These are phyloP conservation scores for Alouatta palliata DNA, from an alignment of 2,113 vertebrate species.

Conservation along the genomic window DNA sequence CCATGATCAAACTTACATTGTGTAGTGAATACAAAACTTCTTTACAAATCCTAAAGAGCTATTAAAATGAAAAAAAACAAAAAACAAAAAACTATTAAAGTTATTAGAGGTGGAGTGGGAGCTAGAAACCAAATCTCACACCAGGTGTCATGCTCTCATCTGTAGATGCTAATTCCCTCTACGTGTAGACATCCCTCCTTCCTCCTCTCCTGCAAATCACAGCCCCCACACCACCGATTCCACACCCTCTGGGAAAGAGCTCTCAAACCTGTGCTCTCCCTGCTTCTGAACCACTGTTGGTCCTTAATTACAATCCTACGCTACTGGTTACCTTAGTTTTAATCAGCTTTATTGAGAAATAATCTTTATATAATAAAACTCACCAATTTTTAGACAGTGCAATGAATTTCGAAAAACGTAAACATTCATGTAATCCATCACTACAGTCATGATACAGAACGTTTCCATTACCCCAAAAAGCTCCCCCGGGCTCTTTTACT, in stretches of 20 bases:
- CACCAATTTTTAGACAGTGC: background rate
- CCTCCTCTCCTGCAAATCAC: background rate
- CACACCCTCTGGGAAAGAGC: background rate
- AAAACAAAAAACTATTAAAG: background rate
- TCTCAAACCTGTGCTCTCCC: background rate
- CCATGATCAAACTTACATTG: background rate
- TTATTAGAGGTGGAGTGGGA: background rate
- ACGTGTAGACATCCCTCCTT: accelerated
- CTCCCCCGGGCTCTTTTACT: background rate
- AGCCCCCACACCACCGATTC: background rate
- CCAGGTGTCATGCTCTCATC: background rate
- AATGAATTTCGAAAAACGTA: background rate
- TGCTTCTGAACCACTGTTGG: background rate
- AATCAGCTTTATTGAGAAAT: background rate
- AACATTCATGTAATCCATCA: background rate
- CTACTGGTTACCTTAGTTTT: background rate
- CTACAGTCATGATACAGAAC: background rate
- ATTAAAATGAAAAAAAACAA: background rate
- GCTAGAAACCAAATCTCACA: background rate
- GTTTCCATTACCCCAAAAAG: background rate
- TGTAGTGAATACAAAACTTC: background rate
- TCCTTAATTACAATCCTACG: background rate
- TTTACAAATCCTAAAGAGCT: background rate
- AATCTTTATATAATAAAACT: background rate
- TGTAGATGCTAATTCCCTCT: background rate